A percentile compares a stretch with the other conserved stretches of the same genome.
Evolutionary conservation across 2,888 invertebrate genomes (phyloP).

Genomic region (Phragmatobia fuliginosa): DNA sequence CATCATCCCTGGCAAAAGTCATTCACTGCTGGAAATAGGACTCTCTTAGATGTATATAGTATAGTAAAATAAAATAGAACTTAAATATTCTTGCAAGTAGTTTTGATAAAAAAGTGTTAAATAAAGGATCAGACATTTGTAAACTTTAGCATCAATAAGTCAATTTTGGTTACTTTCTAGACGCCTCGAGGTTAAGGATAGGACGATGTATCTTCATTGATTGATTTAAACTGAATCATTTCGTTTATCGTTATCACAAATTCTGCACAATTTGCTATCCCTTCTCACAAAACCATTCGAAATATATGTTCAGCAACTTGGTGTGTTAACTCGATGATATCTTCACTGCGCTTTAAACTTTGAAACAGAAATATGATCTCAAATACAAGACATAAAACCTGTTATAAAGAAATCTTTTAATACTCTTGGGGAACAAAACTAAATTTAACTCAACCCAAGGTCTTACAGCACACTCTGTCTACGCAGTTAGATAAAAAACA

Average conservation of each 20-base stretch:
- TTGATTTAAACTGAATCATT: not conserved
- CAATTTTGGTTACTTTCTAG: not conserved
- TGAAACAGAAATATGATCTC: not conserved
- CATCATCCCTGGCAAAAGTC: too few relatives aligned
- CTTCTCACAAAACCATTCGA: too few relatives aligned
- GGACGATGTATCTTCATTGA: not conserved
- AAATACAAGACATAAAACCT: constrained; percentile 8
- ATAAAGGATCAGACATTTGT: not conserved
- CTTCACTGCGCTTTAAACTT: not conserved
- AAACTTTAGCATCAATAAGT: not conserved
- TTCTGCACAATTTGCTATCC: too few relatives aligned
- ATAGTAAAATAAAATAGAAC: too few relatives aligned
- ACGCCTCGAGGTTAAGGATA: too few relatives aligned
- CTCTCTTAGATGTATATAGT: too few relatives aligned
- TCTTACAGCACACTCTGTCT: not conserved
- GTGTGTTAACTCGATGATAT: too few relatives aligned
- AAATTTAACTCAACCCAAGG: constrained; percentile 8
- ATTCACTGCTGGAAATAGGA: too few relatives aligned
- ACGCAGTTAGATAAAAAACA: not conserved
- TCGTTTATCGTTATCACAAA: too few relatives aligned
- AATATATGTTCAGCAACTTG: too few relatives aligned
- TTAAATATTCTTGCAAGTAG: not conserved
- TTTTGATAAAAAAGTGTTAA: not conserved
- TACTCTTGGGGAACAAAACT: not conserved
- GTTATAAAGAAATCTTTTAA: not conserved